phyloP scores from a whole-genome alignment of 2,888 invertebrate genomes.

The Chaetoderma sp. region DNA sequence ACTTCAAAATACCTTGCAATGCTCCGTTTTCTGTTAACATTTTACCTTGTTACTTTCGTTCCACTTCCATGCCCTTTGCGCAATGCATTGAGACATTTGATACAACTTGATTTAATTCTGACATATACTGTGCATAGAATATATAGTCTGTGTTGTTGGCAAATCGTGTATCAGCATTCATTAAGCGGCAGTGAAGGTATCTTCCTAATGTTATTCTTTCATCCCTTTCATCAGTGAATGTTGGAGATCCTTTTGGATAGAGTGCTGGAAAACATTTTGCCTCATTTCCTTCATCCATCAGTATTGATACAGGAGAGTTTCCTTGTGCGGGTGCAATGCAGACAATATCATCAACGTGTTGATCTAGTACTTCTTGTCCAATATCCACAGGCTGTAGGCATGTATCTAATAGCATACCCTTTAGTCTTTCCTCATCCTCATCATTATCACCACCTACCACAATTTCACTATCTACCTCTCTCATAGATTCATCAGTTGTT shows the following conservation, averaged over 20 bases:
- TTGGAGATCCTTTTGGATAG: background rate
- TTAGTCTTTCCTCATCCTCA: background rate
- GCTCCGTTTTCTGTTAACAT: constrained; percentile 5
- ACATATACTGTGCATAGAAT: constrained; percentile 28
- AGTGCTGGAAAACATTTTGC: too few relatives aligned
- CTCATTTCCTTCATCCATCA: constrained; percentile 18
- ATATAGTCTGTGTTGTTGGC: constrained; percentile 27
- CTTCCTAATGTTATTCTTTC: constrained; percentile 9
- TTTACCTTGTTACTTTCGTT: constrained; percentile 11
- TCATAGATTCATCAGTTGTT: too few relatives aligned
- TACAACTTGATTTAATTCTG: constrained; percentile 17
- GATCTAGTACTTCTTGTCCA: constrained; percentile 15
- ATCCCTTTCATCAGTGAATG: background rate
- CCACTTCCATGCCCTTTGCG: constrained; percentile 8
- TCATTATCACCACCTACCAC: background rate
- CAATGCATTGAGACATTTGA: constrained; percentile 18
- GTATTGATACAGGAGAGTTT: constrained; percentile 18
- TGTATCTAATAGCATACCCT: too few relatives aligned
- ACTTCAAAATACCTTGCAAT: constrained; percentile 12
- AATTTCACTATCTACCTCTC: background rate
- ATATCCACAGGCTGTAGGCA: constrained; percentile 25
- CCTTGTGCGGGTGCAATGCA: constrained; percentile 29
- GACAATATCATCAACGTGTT: constrained; percentile 6
- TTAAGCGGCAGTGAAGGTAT: constrained; percentile 25
- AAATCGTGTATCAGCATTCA: constrained; percentile 28